Evolutionary conservation across 2,888 invertebrate species (phyloP).

Genomic region (Lordiphosa fenestrarum): DNA sequence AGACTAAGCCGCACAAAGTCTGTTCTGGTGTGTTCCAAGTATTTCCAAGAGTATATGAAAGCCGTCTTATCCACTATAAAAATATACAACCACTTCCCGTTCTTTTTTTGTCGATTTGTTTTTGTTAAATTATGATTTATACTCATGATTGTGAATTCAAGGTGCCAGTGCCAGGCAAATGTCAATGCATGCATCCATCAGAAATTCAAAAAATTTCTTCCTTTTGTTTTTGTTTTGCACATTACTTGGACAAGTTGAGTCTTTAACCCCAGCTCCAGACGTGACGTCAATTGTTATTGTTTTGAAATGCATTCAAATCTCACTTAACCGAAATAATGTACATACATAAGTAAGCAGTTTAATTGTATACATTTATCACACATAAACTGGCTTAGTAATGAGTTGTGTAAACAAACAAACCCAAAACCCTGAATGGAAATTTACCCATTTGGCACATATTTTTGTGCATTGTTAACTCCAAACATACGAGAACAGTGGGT

Average conservation of each 20-base stretch:
- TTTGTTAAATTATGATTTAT: slow-evolving; percentile 26
- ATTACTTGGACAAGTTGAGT: slow-evolving; percentile 14
- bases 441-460: slow-evolving; percentile 67
- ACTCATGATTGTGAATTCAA: slow-evolving; percentile 8
- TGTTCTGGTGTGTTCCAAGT: no score
- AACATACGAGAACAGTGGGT: no score
- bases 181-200: slow-evolving; percentile 66
- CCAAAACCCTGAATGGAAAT: slow-evolving; percentile 50
- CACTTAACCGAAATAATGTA: slow-evolving; percentile 13
- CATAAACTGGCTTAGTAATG: slow-evolving; percentile 54
- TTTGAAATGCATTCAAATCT: slow-evolving; percentile 35
- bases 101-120: not conserved
- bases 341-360: slow-evolving; percentile 30
- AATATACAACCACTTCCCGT: not conserved
- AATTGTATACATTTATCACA: slow-evolving; percentile 7
- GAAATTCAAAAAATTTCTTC: slow-evolving; percentile 22
- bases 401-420: slow-evolving; percentile 41
- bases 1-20: no score
- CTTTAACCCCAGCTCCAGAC: slow-evolving; percentile 20
- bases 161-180: slow-evolving; percentile 40
- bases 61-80: slow-evolving; percentile 6
- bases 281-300: slow-evolving; percentile 52
- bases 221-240: slow-evolving; percentile 21
- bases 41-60: not conserved
- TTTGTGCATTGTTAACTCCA: slow-evolving; percentile 9